These are phyloP conservation scores for Chironomus riparius DNA, from an alignment of 2,888 invertebrate genomes.

Conservation along the genomic window DNA sequence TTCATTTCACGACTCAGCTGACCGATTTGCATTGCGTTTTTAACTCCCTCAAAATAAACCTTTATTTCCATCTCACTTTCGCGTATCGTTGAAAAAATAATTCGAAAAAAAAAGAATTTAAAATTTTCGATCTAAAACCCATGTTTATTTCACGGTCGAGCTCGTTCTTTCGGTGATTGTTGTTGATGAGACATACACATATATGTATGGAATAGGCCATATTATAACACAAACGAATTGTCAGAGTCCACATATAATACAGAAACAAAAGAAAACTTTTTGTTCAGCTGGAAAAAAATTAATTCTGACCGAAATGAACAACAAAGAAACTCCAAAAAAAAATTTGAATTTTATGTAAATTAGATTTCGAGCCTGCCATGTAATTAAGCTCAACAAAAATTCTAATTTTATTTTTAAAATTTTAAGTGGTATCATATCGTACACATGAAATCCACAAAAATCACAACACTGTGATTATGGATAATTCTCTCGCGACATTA, in stretches of 20 bases:
- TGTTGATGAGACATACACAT: background rate
- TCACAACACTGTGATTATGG: background rate
- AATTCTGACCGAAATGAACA: background rate
- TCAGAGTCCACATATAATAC: slow-evolving; percentile 3
- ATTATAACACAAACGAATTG: background rate
- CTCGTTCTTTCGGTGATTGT: slow-evolving; percentile 15
- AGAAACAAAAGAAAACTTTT: slow-evolving; percentile 10
- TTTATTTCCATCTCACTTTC: background rate
- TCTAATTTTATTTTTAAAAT: background rate
- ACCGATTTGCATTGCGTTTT: background rate
- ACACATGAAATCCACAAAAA: background rate
- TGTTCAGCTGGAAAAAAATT: background rate
- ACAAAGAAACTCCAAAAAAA: background rate
- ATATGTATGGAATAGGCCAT: background rate
- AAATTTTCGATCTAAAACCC: background rate
- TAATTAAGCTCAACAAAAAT: background rate
- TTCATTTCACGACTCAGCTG: background rate
- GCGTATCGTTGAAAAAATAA: background rate
- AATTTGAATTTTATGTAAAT: slow-evolving; percentile 27
- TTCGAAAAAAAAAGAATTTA: background rate
- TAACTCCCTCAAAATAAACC: background rate
- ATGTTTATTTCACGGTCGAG: slow-evolving; percentile 26
- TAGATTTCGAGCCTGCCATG: background rate
- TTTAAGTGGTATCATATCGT: background rate
- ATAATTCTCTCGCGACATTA: background rate